A percentile compares a stretch with the other conserved stretches of the same genome.
phyloP scores from a whole-genome alignment of 2,888 invertebrate genomes.

The Linyphia triangularis region DNA sequence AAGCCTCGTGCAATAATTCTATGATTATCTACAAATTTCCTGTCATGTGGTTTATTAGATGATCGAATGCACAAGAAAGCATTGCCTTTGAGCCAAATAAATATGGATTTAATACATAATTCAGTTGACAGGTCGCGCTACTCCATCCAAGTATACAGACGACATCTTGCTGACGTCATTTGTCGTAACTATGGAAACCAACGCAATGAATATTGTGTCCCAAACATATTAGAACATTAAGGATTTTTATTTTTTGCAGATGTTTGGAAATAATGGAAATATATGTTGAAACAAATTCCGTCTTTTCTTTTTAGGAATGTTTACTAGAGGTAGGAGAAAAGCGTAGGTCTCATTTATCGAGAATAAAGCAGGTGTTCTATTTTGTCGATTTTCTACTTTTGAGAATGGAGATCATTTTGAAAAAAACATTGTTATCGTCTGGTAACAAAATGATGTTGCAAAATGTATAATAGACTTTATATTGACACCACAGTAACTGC shows the following conservation, averaged over 20 bases:
- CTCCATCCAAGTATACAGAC: conserved; percentile 1
- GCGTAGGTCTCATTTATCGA: too few species aligned
- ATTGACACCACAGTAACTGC: too few species aligned
- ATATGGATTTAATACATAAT: conserved; percentile 10
- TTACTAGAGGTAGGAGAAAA: too few species aligned
- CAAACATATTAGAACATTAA: not conserved
- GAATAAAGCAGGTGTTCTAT: too few species aligned
- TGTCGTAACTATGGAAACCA: conserved; percentile 31
- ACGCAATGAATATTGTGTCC: conserved; percentile 24
- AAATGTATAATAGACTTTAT: too few species aligned
- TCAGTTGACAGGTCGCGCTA: not conserved
- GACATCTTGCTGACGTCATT: conserved; percentile 38
- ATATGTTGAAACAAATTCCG: not conserved
- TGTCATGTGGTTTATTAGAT: conserved; percentile 21
- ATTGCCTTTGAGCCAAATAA: conserved; percentile 28
- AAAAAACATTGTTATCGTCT: too few species aligned
- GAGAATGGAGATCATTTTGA: too few species aligned
- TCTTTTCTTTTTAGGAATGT: too few species aligned
- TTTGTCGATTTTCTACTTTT: too few species aligned
- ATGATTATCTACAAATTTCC: not conserved
- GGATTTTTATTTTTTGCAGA: conserved; percentile 17
- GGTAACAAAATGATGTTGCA: too few species aligned
- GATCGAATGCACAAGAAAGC: not conserved
- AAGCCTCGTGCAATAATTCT: too few species aligned
- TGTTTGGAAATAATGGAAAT: conserved; percentile 40